These are phyloP conservation scores for Paelopatides confundens DNA, from an alignment of 53 echinoderm and acorn worm species.

Conservation along the genomic window DNA sequence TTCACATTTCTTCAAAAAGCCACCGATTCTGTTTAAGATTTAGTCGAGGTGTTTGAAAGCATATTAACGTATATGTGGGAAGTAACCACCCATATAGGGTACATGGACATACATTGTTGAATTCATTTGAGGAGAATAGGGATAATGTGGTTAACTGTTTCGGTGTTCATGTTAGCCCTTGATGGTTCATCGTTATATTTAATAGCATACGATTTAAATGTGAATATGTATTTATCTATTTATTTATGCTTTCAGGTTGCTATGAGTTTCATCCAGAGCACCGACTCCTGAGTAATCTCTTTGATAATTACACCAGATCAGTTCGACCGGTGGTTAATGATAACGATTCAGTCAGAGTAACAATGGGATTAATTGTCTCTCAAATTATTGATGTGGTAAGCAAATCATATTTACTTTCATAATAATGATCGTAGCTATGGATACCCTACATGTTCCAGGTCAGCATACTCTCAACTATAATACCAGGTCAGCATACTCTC, in stretches of 20 bases:
- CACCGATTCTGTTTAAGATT: too few relatives aligned
- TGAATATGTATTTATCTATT: background rate
- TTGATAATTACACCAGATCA: conserved; percentile 53
- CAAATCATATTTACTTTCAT: background rate
- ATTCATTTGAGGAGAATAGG: background rate
- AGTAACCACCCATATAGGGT: too few relatives aligned
- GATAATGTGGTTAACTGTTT: background rate
- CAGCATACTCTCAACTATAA: too few relatives aligned
- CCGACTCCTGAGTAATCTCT: conserved; percentile 57
- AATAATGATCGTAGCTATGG: too few relatives aligned
- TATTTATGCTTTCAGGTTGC: conserved; percentile 65
- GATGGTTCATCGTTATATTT: background rate
- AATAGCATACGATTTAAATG: background rate
- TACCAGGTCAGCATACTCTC: too few relatives aligned
- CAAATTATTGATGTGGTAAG: conserved; percentile 94
- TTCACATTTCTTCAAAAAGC: too few relatives aligned
- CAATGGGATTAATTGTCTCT: conserved; percentile 83
- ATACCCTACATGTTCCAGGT: too few relatives aligned
- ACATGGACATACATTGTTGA: too few relatives aligned
- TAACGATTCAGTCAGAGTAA: conserved; percentile 72
- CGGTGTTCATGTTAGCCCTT: too few relatives aligned
- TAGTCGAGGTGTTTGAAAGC: too few relatives aligned
- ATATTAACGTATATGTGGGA: too few relatives aligned
- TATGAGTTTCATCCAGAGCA: conserved; percentile 65
- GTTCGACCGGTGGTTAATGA: conserved; percentile 85